These are phyloP conservation scores for Cossypha dichroa DNA, from an alignment of 2,797 vertebrate genomes.

Conservation along the genomic window DNA sequence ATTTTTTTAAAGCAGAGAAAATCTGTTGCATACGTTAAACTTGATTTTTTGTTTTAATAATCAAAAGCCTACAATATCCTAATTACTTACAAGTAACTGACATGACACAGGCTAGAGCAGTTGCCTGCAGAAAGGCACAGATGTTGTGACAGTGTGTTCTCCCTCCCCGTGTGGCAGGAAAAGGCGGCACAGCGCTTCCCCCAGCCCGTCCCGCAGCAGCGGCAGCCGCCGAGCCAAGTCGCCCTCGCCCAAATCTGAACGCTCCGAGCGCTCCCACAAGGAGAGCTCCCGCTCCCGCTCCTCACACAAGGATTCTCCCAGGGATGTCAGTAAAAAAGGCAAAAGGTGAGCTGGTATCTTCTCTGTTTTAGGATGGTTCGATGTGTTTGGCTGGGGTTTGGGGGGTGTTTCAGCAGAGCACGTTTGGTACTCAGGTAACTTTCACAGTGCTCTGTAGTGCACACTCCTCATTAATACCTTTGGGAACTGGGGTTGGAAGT, in stretches of 20 bases:
- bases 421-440: accelerated
- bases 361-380: background rate
- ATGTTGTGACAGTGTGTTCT: background rate
- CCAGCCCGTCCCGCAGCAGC: constrained; percentile 89
- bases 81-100: background rate
- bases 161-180: constrained; percentile 73
- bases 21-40: background rate
- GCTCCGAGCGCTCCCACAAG: constrained; percentile 92
- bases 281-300: constrained; percentile 88
- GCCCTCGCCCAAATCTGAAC: constrained; percentile 90
- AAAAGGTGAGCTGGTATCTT: constrained; percentile 84
- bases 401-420: background rate
- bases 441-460: background rate
- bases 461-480: background rate
- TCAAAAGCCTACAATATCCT: background rate
- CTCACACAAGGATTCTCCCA: constrained; percentile 94
- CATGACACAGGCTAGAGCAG: accelerated
- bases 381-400: background rate
- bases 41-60: background rate
- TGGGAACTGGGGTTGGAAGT: background rate
- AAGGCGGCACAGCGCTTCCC: constrained; percentile 90
- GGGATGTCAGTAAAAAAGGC: constrained; percentile 91
- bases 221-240: constrained; percentile 88
- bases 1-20: background rate
- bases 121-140: accelerated